Evolutionary conservation across 1,140 invertebrate species (phyloP).

Genomic region (Drosophila willistoni): DNA sequence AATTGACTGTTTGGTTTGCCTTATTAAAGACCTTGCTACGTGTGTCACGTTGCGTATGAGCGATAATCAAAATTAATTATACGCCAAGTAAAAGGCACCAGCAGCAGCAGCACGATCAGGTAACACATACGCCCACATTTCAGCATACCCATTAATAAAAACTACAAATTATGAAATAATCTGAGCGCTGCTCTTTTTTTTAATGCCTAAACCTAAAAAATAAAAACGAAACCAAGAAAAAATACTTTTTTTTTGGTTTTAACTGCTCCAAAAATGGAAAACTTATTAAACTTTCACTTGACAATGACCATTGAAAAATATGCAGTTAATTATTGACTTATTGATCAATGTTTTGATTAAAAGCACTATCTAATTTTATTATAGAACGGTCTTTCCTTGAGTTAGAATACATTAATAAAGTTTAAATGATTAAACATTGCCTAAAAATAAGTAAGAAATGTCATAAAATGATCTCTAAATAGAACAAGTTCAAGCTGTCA

Average conservation of each 20-base stretch:
- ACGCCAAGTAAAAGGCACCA: conserved; percentile 52
- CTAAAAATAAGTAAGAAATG: too few species aligned
- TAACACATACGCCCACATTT: conserved; percentile 54
- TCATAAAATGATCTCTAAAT: too few species aligned
- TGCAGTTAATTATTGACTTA: neutral
- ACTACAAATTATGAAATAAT: conserved; percentile 6
- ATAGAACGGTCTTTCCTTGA: too few species aligned
- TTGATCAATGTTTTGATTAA: neutral
- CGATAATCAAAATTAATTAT: conserved; percentile 70
- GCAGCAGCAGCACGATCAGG: conserved; percentile 36
- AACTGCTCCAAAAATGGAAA: neutral
- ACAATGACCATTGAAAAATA: neutral
- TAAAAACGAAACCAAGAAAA: neutral
- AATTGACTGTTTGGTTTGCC: conserved; percentile 10
- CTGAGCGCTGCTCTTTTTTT: conserved; percentile 6
- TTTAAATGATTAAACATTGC: too few species aligned
- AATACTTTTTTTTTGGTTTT: neutral
- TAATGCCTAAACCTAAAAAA: neutral
- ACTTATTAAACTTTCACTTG: conserved; percentile 3
- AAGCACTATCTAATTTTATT: too few species aligned
- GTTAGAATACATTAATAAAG: too few species aligned
- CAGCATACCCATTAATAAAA: neutral
- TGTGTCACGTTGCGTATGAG: conserved; percentile 68
- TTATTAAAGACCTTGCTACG: conserved; percentile 38
- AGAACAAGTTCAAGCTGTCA: too few species aligned